A percentile compares a stretch with the other conserved stretches of the same genome.
Evolutionary conservation across 2,113 vertebrate species (phyloP).

Genomic region (Cricetomys ansorgei): DNA sequence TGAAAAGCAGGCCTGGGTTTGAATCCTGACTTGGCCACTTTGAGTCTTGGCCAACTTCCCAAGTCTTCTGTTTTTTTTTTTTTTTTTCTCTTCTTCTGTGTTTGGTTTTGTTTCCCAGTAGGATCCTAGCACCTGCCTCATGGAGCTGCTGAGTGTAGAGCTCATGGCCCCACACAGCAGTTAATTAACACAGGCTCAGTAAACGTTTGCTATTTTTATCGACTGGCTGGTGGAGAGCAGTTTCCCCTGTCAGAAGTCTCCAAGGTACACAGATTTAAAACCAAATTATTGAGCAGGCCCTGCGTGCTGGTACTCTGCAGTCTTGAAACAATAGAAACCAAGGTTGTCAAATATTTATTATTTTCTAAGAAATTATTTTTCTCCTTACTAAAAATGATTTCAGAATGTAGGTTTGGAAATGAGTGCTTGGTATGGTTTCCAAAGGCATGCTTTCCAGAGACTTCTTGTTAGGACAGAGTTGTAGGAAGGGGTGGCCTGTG

Average conservation of each 20-base stretch:
- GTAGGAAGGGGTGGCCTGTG: background rate
- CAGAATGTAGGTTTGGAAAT: slow-evolving; percentile 2
- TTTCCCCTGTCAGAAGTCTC: slow-evolving; percentile 50
- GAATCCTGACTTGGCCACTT: background rate
- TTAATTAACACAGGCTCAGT: slow-evolving; percentile 69
- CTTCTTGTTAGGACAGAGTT: background rate
- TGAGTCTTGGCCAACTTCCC: slow-evolving; percentile 26
- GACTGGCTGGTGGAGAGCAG: slow-evolving; percentile 39
- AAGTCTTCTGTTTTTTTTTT: background rate
- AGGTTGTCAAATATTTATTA: slow-evolving; percentile 39
- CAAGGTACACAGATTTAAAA: slow-evolving; percentile 42
- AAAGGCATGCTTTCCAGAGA: slow-evolving; percentile 6
- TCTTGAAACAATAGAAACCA: slow-evolving; percentile 33
- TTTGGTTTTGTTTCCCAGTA: slow-evolving; percentile 28
- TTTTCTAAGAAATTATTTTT: slow-evolving; percentile 56
- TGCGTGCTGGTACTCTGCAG: background rate
- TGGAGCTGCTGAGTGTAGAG: background rate
- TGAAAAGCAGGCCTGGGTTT: background rate
- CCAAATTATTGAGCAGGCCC: background rate
- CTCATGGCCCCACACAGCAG: background rate
- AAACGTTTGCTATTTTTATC: slow-evolving; percentile 64
- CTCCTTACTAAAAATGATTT: slow-evolving; percentile 46
- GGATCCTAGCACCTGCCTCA: slow-evolving; percentile 4
- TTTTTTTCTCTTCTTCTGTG: too few species aligned
- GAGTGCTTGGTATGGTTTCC: background rate